Evolutionary conservation across 37 sponge, comb jelly and placozoan genomes (phyloP), one percentile per base, ranked within the genome.

Genomic region (Lycopodina hypogea): DNA sequence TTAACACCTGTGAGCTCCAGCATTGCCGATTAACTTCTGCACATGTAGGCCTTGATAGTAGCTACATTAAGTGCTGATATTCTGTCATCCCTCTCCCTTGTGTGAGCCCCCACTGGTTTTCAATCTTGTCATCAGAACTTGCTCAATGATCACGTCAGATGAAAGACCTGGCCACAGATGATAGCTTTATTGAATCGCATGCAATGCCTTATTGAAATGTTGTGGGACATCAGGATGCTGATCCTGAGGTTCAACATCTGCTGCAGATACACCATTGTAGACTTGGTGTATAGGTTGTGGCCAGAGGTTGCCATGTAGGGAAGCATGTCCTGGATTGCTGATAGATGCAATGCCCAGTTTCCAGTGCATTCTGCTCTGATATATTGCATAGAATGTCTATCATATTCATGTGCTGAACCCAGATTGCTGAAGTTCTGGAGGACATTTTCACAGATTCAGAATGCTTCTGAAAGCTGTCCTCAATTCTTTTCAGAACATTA

Each of bases 91-190:
- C 63, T 32, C 77, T 40, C 23, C 83, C 83, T 57, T n/a, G n/a
- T n/a, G n/a, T n/a, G n/a, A n/a, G n/a, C n/a, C n/a, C 26, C 84
- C 84, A 76, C 69, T 84, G 35, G 84, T 81, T 41, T 84, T 84
- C 57, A 84, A 50, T 42, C 77, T 84, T 64, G 76, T 73, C 78
- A 76, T 84, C 28, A 84, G 71, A 35, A 84, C 78, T 48, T 84
- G 84, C 76, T 84, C 77, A 55, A 76, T 68, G 33, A 76, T 42
- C 6, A 74, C 53, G 36, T 84, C 76, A 66, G 77, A 53, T 50
- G 68, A 83, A 18, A 83, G 75, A 29, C 77, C 76, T 56, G 59
- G 77, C 50, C 63, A 83, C 7, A 61, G 56, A 22, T 76, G 75
- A 62, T 83, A 23, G 59, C 84, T 76, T 69, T 71, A 41, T 84